Evolutionary conservation across 2,888 invertebrate genomes (phyloP), one percentile per base, ranked within the genome.

Genomic region (Zonitis immaculata): DNA sequence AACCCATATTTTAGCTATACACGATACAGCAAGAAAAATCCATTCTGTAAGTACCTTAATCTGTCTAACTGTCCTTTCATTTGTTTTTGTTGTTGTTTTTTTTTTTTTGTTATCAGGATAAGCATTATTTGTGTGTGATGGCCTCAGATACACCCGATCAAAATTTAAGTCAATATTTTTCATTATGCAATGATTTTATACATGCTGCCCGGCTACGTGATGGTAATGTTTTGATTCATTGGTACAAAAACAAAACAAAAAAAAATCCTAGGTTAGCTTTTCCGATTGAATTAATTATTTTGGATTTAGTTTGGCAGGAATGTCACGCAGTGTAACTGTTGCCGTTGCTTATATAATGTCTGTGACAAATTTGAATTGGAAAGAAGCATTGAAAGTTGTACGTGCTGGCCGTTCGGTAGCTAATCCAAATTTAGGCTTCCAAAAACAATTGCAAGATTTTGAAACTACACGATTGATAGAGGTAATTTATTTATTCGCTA

Each of bases 261-360:
- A n/a, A n/a, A n/a, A n/a, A n/a, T n/a, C n/a, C n/a, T n/a, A n/a
- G n/a, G n/a, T n/a, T n/a, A n/a, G n/a, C 22, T 47, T 14, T 27
- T 6, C 16, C 7, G n/a, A 9, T 9, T 46, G n/a, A 55, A 52
- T 30, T 26, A 56, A 56, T 47, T 55, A 70, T 68, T 46, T 78
- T 4, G 6, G 2, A 8, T 11, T 1, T 18, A 94, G 94, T 76
- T 78, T 97, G 71, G 97, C 96, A 16, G 97, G 97, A 26, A 95
- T 97, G 88, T 96, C 96, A 1, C 85, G 97, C 18, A 95, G 95
- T 70, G 96, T 96, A 61, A 95, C 97, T 0, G 90, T 97, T 49
- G 91, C 93, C 0, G 93, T 95, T 52, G 96, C 96, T 35, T 97
- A 97, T 78, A 89, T 97, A 60, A 96, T 97, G 95, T 89, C 93